Evolutionary conservation across 2,888 invertebrate species (phyloP).

Genomic region (Autographa pulchrina): DNA sequence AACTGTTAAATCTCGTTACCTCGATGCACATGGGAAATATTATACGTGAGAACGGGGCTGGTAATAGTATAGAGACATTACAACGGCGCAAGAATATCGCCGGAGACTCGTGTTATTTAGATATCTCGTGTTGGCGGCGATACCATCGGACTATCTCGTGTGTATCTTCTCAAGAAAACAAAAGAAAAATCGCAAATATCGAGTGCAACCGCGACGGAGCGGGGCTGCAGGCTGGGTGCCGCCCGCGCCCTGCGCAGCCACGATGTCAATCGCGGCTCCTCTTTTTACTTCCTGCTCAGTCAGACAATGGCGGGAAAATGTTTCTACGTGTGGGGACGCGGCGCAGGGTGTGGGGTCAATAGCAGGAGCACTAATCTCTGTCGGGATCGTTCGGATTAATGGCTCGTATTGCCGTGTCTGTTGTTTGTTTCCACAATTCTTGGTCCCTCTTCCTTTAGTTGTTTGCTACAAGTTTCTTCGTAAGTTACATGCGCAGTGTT

Average conservation of each 20-base stretch:
- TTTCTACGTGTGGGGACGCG: constrained; percentile 79
- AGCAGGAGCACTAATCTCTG: constrained; percentile 86
- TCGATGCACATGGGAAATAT: constrained; percentile 73
- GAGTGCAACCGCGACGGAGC: constrained; percentile 45
- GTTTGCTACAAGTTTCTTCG: constrained; percentile 79
- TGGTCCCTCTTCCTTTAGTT: constrained; percentile 76
- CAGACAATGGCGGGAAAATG: constrained; percentile 86
- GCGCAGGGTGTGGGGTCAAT: constrained; percentile 79
- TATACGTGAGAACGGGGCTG: constrained; percentile 73
- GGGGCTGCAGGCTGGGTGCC: constrained; percentile 57
- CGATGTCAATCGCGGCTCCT: constrained; percentile 83
- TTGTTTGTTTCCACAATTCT: constrained; percentile 83
- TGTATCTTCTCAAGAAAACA: constrained; percentile 72
- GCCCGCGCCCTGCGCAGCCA: constrained; percentile 66
- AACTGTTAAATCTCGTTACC: constrained; percentile 67
- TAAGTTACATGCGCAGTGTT: constrained; percentile 66
- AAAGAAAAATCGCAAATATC: constrained; percentile 70
- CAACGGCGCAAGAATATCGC: constrained; percentile 66
- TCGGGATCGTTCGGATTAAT: constrained; percentile 86
- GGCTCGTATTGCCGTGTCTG: constrained; percentile 85
- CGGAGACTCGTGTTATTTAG: constrained; percentile 42
- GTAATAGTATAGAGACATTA: constrained; percentile 73
- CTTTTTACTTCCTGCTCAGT: constrained; percentile 82
- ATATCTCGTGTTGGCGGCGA: constrained; percentile 48
- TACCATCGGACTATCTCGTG: constrained; percentile 61